Percentiles rank a stretch among this genome's conserved stretches.
phyloP scores from a whole-genome alignment of 2,888 invertebrate species.

The Epirrhoe tristata region DNA sequence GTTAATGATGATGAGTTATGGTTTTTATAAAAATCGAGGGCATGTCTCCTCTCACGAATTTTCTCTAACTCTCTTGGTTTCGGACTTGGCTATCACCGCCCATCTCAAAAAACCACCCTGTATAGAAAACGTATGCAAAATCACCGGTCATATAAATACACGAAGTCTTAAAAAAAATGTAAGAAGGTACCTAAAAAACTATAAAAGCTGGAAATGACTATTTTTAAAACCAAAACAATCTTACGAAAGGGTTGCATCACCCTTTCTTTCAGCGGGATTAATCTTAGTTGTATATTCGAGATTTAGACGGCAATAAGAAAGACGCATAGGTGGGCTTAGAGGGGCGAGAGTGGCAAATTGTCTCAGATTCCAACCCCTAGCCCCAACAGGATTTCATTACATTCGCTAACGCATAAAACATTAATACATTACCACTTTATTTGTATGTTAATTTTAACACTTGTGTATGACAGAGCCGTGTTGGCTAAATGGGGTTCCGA shows the following conservation, averaged over 20 bases:
- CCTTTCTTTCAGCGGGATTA: slow-evolving; percentile 84
- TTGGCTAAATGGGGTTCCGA: slow-evolving; percentile 13
- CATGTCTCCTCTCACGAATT: no score
- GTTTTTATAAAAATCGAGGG: no score
- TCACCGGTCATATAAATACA: no score
- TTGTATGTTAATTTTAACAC: slow-evolving; percentile 68
- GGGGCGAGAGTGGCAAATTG: slow-evolving; percentile 80
- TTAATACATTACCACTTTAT: slow-evolving; percentile 77
- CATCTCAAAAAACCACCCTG: no score
- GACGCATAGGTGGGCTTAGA: slow-evolving; percentile 84
- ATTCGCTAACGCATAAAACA: slow-evolving; percentile 83
- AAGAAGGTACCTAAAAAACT: no score
- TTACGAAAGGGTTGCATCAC: slow-evolving; percentile 70
- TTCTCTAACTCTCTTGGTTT: no score
- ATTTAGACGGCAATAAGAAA: slow-evolving; percentile 84
- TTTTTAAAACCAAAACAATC: slow-evolving; percentile 45
- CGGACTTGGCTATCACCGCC: no score
- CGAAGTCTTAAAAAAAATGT: no score
- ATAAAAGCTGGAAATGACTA: slow-evolving; percentile 22
- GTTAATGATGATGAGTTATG: no score
- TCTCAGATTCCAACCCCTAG: slow-evolving; percentile 77
- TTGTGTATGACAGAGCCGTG: slow-evolving; percentile 19
- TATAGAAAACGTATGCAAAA: no score
- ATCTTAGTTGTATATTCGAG: slow-evolving; percentile 85
- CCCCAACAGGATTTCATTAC: slow-evolving; percentile 79